Percentiles rank a stretch among this genome's conserved stretches.
These are phyloP conservation scores for Babyrousa celebensis DNA, from an alignment of 2,797 vertebrate species.

Conservation along the genomic window DNA sequence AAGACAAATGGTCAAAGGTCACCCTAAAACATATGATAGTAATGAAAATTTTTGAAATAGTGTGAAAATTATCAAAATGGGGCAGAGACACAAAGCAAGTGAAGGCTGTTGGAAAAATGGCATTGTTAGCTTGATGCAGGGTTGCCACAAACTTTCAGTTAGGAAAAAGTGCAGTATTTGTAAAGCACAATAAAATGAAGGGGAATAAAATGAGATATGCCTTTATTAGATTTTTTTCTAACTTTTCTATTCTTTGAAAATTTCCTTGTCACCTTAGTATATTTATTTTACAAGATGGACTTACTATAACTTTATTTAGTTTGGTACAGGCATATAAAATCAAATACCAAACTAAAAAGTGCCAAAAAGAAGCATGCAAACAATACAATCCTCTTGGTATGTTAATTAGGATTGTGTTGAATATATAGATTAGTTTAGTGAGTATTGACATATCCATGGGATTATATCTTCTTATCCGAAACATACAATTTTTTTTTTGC, in stretches of 20 bases:
- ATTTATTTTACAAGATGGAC: neutral
- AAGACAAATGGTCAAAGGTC: no score
- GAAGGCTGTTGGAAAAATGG: neutral
- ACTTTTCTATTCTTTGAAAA: conserved; percentile 9
- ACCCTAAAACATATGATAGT: neutral
- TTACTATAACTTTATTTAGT: conserved; percentile 10
- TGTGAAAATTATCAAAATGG: neutral
- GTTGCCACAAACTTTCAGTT: neutral
- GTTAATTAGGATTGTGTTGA: neutral
- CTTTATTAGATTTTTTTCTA: neutral
- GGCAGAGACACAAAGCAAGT: neutral
- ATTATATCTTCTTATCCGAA: neutral
- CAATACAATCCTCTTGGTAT: neutral
- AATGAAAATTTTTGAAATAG: neutral
- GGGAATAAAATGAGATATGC: neutral
- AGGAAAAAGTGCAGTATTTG: neutral
- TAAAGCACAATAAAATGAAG: neutral
- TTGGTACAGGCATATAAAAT: neutral
- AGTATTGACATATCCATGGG: neutral
- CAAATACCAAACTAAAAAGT: conserved; percentile 29
- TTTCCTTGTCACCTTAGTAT: neutral
- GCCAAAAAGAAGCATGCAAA: neutral
- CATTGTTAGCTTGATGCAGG: neutral
- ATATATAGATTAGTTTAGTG: neutral
- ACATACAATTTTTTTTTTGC: neutral